A percentile compares a stretch with the other conserved stretches of the same genome.
Conservation (phyloP, 2,113 vertebrate genomes). For the Entelurus aequoreus region DNA sequence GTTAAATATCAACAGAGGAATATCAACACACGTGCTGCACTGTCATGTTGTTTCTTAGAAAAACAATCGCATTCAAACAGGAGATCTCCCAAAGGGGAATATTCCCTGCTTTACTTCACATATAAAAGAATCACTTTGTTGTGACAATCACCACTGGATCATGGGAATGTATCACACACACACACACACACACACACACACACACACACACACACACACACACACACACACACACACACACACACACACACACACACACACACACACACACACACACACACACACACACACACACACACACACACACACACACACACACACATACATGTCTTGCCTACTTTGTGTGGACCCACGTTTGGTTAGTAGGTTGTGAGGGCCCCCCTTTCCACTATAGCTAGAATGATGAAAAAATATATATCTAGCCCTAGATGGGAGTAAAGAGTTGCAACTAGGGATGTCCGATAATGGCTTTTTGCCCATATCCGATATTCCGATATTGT, state of each 20-base stretch:
- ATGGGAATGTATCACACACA: conserved; percentile 4
- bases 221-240: conserved; percentile 17
- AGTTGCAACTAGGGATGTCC: no score
- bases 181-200: background rate
- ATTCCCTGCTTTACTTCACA: conserved; percentile 8
- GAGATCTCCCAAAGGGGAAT: conserved; percentile 3
- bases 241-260: conserved; percentile 19
- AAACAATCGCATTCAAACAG: background rate
- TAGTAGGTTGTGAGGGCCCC: no score
- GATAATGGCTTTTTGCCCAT: no score
- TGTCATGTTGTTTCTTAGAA: background rate
- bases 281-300: no score
- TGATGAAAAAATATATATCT: no score
- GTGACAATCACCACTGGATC: conserved; percentile 7
- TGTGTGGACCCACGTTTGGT: no score
- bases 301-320: no score
- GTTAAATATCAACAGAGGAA: background rate
- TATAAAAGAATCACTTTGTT: conserved; percentile 6
- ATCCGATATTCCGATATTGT: no score
- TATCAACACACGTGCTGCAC: background rate
- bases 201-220: background rate
- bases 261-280: background rate
- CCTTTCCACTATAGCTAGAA: no score
- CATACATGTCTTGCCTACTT: no score
- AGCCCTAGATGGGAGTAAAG: no score